Percentiles rank a stretch among this genome's conserved stretches.
Conservation (phyloP, 2,888 invertebrate species). For the Cosmopolites sordidus region DNA sequence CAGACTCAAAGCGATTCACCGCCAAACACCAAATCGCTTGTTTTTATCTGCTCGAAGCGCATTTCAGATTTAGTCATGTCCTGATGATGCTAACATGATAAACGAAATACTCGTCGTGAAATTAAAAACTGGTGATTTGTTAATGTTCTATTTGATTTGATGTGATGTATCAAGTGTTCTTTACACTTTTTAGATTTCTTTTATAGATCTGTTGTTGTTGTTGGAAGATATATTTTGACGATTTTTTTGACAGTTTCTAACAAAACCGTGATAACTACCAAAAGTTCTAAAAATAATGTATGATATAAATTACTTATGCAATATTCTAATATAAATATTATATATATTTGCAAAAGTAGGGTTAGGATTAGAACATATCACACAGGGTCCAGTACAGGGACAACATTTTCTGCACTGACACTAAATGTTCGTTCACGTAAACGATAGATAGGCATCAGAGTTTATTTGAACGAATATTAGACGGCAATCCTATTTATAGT, state of each 20-base stretch:
- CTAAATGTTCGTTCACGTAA: constrained; percentile 20
- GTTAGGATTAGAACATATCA: constrained; percentile 46
- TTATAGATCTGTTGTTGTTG: too few relatives aligned
- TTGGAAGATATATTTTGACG: constrained; percentile 9
- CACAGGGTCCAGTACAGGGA: constrained; percentile 39
- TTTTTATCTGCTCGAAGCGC: too few relatives aligned
- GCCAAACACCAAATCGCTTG: too few relatives aligned
- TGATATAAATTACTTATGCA: constrained; percentile 10
- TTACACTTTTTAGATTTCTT: too few relatives aligned
- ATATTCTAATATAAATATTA: constrained; percentile 10
- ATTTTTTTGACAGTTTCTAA: constrained; percentile 5
- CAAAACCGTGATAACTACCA: constrained; percentile 19
- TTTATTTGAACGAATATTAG: constrained; percentile 27
- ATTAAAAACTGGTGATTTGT: too few relatives aligned
- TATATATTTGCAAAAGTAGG: constrained; percentile 18
- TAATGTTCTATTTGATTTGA: too few relatives aligned
- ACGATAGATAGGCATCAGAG: neutral
- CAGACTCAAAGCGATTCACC: too few relatives aligned
- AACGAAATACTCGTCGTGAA: too few relatives aligned
- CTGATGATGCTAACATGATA: too few relatives aligned
- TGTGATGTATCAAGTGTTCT: too few relatives aligned
- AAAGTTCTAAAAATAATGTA: constrained; percentile 19
- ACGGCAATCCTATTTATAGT: constrained; percentile 47
- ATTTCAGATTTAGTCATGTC: too few relatives aligned
- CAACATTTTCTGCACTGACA: constrained; percentile 42